phyloP scores from a whole-genome alignment of 2,113 vertebrate species.

The Pogonocichla stellata region DNA sequence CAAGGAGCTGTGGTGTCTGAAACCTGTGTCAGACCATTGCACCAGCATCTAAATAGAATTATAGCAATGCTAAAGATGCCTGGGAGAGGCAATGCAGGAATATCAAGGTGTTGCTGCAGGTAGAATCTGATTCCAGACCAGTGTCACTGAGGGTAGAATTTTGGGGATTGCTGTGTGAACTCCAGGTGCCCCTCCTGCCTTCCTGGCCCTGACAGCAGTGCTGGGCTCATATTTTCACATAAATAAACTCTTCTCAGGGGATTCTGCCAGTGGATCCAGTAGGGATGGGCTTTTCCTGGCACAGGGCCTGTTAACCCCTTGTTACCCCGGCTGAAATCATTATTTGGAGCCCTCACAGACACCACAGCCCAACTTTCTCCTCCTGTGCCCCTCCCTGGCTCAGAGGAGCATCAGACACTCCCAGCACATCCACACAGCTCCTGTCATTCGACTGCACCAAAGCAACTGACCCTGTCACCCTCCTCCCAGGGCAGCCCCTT shows the following conservation, averaged over 20 bases:
- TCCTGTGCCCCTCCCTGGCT: neutral
- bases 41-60: neutral
- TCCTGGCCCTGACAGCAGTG: neutral
- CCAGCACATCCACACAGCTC: neutral
- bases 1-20: neutral
- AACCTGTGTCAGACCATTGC: too few species aligned
- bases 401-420: neutral
- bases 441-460: neutral
- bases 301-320: neutral
- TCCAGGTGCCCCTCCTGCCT: neutral
- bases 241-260: neutral
- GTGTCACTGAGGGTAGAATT: neutral
- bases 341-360: neutral
- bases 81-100: neutral
- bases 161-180: neutral
- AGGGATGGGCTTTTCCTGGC: neutral
- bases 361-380: neutral
- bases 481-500: neutral
- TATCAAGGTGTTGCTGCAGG: neutral
- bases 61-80: neutral
- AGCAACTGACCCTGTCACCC: neutral
- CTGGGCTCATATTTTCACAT: neutral
- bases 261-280: neutral
- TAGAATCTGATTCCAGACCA: neutral
- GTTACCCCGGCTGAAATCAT: neutral